These are phyloP conservation scores for Epinephelus coioides DNA, from an alignment of 2,797 vertebrate species.

Conservation along the genomic window DNA sequence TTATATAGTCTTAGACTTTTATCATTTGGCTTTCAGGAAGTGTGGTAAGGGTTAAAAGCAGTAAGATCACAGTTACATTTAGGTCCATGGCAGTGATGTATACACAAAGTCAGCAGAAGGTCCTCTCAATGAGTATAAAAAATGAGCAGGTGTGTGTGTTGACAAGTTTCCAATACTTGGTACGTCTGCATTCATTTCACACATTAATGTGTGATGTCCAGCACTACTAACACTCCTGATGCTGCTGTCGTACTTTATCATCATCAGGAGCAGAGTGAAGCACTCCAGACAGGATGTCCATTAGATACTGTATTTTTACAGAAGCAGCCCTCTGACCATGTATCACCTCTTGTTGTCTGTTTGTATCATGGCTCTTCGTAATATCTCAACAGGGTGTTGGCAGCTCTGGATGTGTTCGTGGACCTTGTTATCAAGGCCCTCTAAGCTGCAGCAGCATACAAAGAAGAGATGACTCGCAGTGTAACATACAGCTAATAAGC, in stretches of 20 bases:
- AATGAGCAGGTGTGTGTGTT: no score
- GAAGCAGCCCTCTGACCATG: slow-evolving; percentile 18
- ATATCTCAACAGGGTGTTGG: slow-evolving; percentile 33
- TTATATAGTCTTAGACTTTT: not conserved
- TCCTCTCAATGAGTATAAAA: not conserved
- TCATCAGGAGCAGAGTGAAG: slow-evolving; percentile 20
- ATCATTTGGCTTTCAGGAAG: not conserved
- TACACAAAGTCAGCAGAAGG: not conserved
- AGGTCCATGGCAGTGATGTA: not conserved
- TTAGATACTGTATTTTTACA: slow-evolving; percentile 20
- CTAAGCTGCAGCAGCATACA: not conserved
- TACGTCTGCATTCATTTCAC: slow-evolving; percentile 10
- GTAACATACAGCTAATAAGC: not conserved
- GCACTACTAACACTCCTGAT: slow-evolving; percentile 9
- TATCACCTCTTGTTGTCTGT: slow-evolving; percentile 33
- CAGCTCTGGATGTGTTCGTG: slow-evolving; percentile 39
- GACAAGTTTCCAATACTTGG: not conserved
- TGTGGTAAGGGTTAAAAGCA: not conserved
- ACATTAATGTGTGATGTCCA: not conserved
- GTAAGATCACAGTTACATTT: not conserved
- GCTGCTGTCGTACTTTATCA: slow-evolving; percentile 29
- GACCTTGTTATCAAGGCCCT: slow-evolving; percentile 12
- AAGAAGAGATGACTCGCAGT: not conserved
- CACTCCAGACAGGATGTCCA: slow-evolving; percentile 10
- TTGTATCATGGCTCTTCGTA: slow-evolving; percentile 20